Percentiles rank a stretch among this genome's conserved stretches.
These are phyloP conservation scores for Lamellibrachia columna DNA, from an alignment of 2,888 invertebrate species.

Conservation along the genomic window DNA sequence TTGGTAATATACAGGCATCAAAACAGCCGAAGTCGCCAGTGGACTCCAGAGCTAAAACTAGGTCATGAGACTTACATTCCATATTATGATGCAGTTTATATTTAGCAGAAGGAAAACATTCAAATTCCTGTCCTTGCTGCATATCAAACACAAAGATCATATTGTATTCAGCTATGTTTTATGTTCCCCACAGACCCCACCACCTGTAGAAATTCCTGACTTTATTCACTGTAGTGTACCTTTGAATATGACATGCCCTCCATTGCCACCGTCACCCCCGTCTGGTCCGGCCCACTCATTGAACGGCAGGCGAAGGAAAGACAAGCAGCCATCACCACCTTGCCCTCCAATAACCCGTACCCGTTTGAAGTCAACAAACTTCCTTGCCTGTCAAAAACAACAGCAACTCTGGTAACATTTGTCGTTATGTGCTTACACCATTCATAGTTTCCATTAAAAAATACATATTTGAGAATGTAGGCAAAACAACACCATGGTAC, in stretches of 20 bases:
- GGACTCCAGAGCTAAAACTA: no score
- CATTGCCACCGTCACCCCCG: slow-evolving; percentile 96
- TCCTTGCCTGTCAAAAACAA: slow-evolving; percentile 36
- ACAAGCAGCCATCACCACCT: slow-evolving; percentile 92
- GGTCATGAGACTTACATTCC: no score
- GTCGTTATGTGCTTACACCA: neutral
- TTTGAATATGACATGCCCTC: slow-evolving; percentile 89
- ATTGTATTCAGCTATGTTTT: no score
- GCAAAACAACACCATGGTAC: no score
- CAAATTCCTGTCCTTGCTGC: no score
- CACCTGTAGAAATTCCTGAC: neutral
- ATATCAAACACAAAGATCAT: no score
- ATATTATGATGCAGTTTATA: no score
- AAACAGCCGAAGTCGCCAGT: no score
- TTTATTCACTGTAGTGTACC: slow-evolving; percentile 62
- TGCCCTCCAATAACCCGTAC: slow-evolving; percentile 81
- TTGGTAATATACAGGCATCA: no score
- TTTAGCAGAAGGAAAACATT: no score
- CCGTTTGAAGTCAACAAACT: slow-evolving; percentile 78
- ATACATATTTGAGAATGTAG: no score
- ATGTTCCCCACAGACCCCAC: neutral
- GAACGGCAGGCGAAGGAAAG: slow-evolving; percentile 82
- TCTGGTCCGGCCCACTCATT: slow-evolving; percentile 89
- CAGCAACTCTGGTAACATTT: neutral
- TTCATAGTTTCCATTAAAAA: no score